A percentile compares a stretch with the other conserved stretches of the same genome.
Evolutionary conservation across 2,113 vertebrate species (phyloP).

Genomic region (Tragulus kanchil): DNA sequence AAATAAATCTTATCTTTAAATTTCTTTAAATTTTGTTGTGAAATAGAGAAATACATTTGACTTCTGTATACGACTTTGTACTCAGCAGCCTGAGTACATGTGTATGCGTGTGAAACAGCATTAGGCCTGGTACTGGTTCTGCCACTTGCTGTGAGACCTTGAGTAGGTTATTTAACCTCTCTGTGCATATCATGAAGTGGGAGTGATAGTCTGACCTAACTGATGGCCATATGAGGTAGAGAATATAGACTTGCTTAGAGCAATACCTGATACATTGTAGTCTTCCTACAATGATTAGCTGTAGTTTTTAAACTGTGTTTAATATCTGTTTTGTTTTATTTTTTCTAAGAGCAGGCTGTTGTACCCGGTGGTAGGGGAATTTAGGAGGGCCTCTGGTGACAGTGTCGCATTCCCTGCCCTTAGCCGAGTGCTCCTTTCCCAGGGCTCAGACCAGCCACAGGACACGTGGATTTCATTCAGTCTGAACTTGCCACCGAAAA

Average conservation of each 20-base stretch:
- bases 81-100: neutral
- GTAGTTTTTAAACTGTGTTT: neutral
- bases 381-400: neutral
- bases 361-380: neutral
- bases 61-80: neutral
- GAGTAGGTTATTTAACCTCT: neutral
- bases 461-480: neutral
- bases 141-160: neutral
- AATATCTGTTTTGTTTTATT: neutral
- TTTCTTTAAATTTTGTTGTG: neutral
- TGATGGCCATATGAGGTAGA: neutral
- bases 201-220: neutral
- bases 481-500: neutral
- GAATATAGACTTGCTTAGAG: neutral
- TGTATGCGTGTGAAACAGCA: neutral
- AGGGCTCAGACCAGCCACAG: slow-evolving; percentile 55
- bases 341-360: neutral
- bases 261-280: neutral
- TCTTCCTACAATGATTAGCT: neutral
- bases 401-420: neutral
- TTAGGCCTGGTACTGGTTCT: neutral
- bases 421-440: neutral
- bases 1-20: neutral
- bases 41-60: neutral
- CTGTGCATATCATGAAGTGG: neutral